These are phyloP conservation scores for Cataglyphis rosenhaueri DNA, from an alignment of 2,888 invertebrate species.

Conservation along the genomic window DNA sequence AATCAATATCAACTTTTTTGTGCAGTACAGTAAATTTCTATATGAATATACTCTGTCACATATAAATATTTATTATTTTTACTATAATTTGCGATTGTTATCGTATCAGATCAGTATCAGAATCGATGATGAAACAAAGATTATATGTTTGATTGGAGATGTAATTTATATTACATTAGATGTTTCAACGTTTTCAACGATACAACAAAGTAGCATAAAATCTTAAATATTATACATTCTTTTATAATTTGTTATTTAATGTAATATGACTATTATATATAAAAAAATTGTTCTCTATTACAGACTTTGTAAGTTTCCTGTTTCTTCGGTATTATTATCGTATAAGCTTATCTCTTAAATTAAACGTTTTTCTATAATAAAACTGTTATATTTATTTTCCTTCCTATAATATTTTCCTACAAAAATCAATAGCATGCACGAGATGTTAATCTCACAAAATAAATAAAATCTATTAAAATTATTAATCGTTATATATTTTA, in stretches of 20 bases:
- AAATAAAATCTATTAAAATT: background rate
- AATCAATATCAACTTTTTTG: slow-evolving; percentile 80
- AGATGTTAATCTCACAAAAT: background rate
- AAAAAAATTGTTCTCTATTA: slow-evolving; percentile 82
- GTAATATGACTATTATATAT: slow-evolving; percentile 83
- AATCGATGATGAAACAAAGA: slow-evolving; percentile 32
- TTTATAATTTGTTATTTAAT: slow-evolving; percentile 85
- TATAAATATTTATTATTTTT: slow-evolving; percentile 85
- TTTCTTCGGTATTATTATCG: slow-evolving; percentile 84
- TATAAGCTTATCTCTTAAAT: slow-evolving; percentile 83
- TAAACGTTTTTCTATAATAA: slow-evolving; percentile 83
- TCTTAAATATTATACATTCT: slow-evolving; percentile 74
- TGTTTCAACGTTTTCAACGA: slow-evolving; percentile 47
- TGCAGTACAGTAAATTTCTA: slow-evolving; percentile 80
- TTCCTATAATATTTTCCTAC: background rate
- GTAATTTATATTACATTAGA: background rate
- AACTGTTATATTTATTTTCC: slow-evolving; percentile 31
- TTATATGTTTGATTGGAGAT: slow-evolving; percentile 4
- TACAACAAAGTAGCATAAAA: slow-evolving; percentile 71
- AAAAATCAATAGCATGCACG: background rate
- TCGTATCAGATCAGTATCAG: slow-evolving; percentile 73
- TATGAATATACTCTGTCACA: slow-evolving; percentile 73
- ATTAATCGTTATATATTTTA: background rate
- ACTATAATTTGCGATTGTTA: slow-evolving; percentile 72
- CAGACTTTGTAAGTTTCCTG: slow-evolving; percentile 83